phyloP scores from a whole-genome alignment of 1,140 invertebrate species.

The Zaprionus ghesquierei region DNA sequence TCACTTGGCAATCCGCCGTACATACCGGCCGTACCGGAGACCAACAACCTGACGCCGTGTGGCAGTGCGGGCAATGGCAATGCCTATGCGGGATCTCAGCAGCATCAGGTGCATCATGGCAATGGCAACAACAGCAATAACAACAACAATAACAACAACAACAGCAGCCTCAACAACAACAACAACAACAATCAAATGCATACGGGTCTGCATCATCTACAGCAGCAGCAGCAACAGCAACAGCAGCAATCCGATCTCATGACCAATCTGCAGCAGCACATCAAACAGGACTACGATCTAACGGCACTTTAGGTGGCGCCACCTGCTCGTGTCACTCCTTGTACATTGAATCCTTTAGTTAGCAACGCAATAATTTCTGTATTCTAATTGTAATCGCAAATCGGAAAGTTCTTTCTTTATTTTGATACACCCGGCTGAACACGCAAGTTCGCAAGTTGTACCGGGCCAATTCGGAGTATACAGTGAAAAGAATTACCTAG shows the following conservation, averaged over 20 bases:
- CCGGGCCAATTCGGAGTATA: constrained; percentile 72
- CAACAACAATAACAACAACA: constrained; percentile 57
- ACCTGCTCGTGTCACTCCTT: background rate
- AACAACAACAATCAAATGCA: constrained; percentile 74
- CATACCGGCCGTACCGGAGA: constrained; percentile 66
- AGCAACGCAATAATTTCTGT: constrained; percentile 35
- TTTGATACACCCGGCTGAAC: constrained; percentile 29
- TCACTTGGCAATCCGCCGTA: constrained; percentile 76
- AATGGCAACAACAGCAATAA: constrained; percentile 43
- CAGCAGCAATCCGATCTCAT: constrained; percentile 76
- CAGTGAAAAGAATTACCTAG: constrained; percentile 63
- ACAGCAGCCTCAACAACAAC: constrained; percentile 59
- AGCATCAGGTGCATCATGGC: constrained; percentile 41
- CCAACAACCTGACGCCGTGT: constrained; percentile 40
- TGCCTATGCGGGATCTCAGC: constrained; percentile 65
- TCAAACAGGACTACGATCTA: constrained; percentile 89
- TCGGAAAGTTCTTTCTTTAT: constrained; percentile 2
- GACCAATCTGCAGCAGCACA: constrained; percentile 81
- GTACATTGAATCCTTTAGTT: constrained; percentile 46
- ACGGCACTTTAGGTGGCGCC: constrained; percentile 86
- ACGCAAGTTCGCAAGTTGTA: background rate
- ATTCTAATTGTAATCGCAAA: constrained; percentile 18
- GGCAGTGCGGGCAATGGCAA: constrained; percentile 37
- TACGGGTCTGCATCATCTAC: constrained; percentile 64
- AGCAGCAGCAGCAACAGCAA: constrained; percentile 69